Evolutionary conservation across 2,113 vertebrate species (phyloP).

Genomic region (Orycteropus afer): DNA sequence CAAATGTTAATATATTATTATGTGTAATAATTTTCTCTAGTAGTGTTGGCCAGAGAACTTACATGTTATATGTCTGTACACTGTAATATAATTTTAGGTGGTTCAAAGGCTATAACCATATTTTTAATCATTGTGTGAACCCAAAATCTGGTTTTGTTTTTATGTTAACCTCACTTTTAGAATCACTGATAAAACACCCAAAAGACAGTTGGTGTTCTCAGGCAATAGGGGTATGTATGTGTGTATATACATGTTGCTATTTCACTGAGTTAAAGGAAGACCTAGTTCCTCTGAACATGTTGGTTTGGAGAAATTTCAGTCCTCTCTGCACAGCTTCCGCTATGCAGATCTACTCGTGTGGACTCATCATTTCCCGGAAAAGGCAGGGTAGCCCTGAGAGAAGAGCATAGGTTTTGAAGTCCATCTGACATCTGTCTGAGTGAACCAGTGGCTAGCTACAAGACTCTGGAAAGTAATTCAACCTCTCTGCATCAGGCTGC

Average conservation of each 20-base stretch:
- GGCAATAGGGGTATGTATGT: neutral
- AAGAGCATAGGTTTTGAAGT: neutral
- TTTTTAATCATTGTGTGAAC: constrained; percentile 2
- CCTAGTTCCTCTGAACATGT: neutral
- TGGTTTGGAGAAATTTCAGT: neutral
- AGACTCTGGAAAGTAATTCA: constrained; percentile 25
- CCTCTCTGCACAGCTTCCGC: too few relatives aligned
- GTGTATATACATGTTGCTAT: neutral
- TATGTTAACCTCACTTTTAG: neutral
- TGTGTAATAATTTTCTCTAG: neutral
- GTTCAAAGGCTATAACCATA: constrained; percentile 7
- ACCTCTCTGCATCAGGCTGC: constrained; percentile 17
- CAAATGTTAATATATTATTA: constrained; percentile 15
- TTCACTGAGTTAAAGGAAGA: neutral
- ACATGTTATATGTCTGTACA: neutral
- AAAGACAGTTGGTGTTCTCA: neutral
- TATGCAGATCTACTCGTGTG: neutral
- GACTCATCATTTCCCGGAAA: neutral
- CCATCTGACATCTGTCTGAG: neutral
- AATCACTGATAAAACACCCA: neutral
- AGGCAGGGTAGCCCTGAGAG: neutral
- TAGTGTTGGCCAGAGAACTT: neutral
- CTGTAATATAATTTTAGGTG: neutral
- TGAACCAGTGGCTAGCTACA: neutral
- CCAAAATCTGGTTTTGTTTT: neutral